Base-by-base conservation (phyloP, 2,113 vertebrate genomes). In the Tamias sibiricus region DNA sequence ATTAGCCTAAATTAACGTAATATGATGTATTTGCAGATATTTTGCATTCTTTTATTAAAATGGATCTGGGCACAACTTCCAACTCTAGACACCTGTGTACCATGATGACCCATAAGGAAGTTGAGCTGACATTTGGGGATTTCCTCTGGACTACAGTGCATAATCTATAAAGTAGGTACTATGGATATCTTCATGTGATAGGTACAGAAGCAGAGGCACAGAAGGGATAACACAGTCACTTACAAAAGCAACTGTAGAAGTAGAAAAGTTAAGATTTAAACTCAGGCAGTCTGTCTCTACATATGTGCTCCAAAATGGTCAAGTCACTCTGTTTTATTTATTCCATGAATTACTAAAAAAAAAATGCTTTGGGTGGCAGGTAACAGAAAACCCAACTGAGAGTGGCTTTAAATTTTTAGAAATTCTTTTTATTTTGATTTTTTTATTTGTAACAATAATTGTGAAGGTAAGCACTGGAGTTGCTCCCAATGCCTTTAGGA, bases 11-110 rank as follows among this genome's bases (percentile, higher is more conserved):
- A 37, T 71, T 82, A 90, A 79, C 77, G 62, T 87, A 69, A 95
- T 93, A 91, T 88, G 71, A 85, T 16, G 1, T 95, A 54, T 93
- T 81, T 79, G 1, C 16, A 90, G 71, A 87, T 69, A 62, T 75
- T 81, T 81, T 75, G 1, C 17, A 87, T 86, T 82, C 42, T 85
- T 88, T 90, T 59, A 69, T 76, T 82, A 75, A 86, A 90, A 91
- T 69, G 87, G 47, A 81, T 57, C 69, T 75, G 90, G 84, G 7
- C 57, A 52, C 1, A 72, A 68, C 64, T 83, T 90, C 90, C 72
- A 86, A 40, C 26, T 81, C n/a, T 37, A 4, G 19, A 66, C 9
- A 72, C 8, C 37, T 76, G 64, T 69, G n/a, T 37, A 83, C 14
- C 44, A 24, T 44, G 64, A 71, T 4, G 11, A 79, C 20, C 54